phyloP scores from a whole-genome alignment of 2,888 invertebrate species.

The Lasioglossum leucozonium region DNA sequence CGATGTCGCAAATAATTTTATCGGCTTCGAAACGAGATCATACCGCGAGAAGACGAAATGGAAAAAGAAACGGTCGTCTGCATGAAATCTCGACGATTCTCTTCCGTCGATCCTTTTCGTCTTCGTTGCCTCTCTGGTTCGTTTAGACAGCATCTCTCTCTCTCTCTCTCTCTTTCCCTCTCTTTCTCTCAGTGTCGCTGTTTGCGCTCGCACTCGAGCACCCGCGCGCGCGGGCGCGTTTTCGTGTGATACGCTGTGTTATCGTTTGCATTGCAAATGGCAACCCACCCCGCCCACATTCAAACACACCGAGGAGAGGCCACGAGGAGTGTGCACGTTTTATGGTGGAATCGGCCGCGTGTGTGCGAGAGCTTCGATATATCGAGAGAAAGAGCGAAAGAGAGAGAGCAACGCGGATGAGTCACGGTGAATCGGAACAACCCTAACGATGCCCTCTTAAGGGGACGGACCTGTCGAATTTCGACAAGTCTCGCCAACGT shows the following conservation, averaged over 20 bases:
- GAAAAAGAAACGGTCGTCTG: conserved; percentile 17
- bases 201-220: conserved; percentile 66
- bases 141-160: conserved; percentile 30
- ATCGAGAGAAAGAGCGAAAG: conserved; percentile 47
- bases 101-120: conserved; percentile 21
- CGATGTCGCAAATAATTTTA: not conserved
- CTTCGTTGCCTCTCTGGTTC: conserved; percentile 19
- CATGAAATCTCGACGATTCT: conserved; percentile 50
- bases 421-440: conserved; percentile 67
- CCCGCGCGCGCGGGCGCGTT: conserved; percentile 60
- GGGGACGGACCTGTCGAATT: conserved; percentile 46
- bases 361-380: conserved; percentile 59
- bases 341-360: conserved; percentile 69
- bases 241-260: conserved; percentile 78
- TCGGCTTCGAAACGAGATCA: not conserved
- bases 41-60: not conserved
- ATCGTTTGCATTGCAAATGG: conserved; percentile 83
- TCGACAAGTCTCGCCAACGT: conserved; percentile 45
- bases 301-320: conserved; percentile 60
- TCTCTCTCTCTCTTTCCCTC: not conserved
- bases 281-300: conserved; percentile 72
- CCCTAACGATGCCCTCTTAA: conserved; percentile 66
- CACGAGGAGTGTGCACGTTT: conserved; percentile 66
- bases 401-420: conserved; percentile 60
- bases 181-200: conserved; percentile 38